Conservation (phyloP, 92 coral and sea anemone species). For the Palythoa grandiflora region DNA sequence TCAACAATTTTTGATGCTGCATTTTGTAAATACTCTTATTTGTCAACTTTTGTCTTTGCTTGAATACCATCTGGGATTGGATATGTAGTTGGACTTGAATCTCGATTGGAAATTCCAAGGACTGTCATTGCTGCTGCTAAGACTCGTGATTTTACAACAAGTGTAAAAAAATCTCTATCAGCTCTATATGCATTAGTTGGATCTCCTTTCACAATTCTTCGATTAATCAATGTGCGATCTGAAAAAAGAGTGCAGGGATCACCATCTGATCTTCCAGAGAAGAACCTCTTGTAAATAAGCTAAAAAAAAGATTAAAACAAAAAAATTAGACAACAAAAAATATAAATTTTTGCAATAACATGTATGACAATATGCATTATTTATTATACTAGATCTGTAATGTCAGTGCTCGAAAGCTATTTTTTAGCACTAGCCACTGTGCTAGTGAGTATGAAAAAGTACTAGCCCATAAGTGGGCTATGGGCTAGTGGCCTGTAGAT, state of each 20-base stretch:
- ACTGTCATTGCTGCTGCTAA: constrained; percentile 54
- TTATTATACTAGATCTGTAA: too few relatives aligned
- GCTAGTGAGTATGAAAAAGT: too few relatives aligned
- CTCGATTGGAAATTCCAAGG: background rate
- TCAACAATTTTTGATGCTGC: constrained; percentile 67
- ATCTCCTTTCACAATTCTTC: constrained; percentile 74
- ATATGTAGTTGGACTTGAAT: constrained; percentile 18
- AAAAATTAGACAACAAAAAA: background rate
- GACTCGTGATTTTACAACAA: constrained; percentile 53
- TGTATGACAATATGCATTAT: too few relatives aligned
- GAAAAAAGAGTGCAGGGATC: constrained; percentile 70
- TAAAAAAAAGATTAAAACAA: constrained; percentile 30
- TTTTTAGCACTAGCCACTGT: too few relatives aligned
- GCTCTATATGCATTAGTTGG: constrained; percentile 72
- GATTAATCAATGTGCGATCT: constrained; percentile 74
- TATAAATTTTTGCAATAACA: too few relatives aligned
- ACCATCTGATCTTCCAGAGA: constrained; percentile 60
- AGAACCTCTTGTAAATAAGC: constrained; percentile 64
- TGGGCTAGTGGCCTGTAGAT: too few relatives aligned
- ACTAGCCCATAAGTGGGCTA: too few relatives aligned
- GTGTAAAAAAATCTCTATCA: constrained; percentile 72
- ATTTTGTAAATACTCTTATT: constrained; percentile 61
- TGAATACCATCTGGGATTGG: constrained; percentile 39
- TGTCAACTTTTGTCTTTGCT: constrained; percentile 44
- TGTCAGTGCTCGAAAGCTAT: too few relatives aligned